Evolutionary conservation across 2,113 vertebrate species (phyloP).

Genomic region (Chlamydotis undulata): DNA sequence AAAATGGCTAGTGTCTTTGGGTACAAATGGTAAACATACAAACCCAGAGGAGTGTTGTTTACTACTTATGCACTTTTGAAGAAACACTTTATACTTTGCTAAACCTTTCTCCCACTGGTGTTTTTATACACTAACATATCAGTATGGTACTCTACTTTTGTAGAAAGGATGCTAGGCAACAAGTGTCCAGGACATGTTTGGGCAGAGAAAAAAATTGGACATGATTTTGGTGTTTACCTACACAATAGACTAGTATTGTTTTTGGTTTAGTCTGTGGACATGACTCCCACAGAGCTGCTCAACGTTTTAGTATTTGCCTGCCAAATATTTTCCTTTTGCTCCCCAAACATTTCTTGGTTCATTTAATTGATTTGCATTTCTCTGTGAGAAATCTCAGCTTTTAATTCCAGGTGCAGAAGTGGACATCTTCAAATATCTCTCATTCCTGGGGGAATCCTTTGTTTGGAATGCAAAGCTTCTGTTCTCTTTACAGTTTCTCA

Average conservation of each 20-base stretch:
- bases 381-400: constrained; percentile 50
- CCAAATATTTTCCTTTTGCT: constrained; percentile 25
- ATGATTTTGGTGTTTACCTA: neutral
- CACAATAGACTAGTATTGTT: neutral
- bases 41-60: neutral
- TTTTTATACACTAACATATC: neutral
- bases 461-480: constrained; percentile 39
- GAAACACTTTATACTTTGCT: neutral
- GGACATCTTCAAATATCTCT: constrained; percentile 20
- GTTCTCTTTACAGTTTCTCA: neutral
- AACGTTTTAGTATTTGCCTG: neutral
- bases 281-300: neutral
- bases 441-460: constrained; percentile 16
- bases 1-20: neutral
- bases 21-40: neutral
- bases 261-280: neutral
- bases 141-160: neutral
- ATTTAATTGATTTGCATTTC: constrained; percentile 45
- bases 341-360: neutral
- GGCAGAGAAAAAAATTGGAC: neutral
- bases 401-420: constrained; percentile 16
- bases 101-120: neutral
- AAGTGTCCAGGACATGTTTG: neutral
- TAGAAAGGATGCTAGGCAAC: neutral
- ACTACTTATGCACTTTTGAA: constrained; percentile 45